phyloP scores from a whole-genome alignment of 2,113 vertebrate species.

The Megaceryle torquata region DNA sequence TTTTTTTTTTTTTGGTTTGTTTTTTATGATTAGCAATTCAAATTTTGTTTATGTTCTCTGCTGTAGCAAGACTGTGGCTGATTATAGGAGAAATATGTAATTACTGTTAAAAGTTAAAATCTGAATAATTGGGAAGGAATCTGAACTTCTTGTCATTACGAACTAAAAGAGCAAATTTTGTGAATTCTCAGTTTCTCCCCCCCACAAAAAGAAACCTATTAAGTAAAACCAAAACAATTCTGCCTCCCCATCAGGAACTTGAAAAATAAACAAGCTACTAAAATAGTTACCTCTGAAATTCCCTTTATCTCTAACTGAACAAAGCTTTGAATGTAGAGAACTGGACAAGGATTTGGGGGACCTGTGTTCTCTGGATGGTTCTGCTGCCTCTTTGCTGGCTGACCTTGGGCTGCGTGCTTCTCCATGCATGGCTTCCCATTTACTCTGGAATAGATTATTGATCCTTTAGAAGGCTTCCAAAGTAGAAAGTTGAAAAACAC shows the following conservation, averaged over 20 bases:
- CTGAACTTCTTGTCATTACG: background rate
- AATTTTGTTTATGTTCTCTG: constrained; percentile 31
- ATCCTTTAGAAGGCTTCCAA: background rate
- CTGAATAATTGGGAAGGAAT: constrained; percentile 38
- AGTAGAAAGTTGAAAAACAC: background rate
- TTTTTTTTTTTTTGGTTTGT: background rate
- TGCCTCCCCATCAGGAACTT: background rate
- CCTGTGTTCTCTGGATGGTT: background rate
- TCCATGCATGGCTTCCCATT: background rate
- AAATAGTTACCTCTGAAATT: background rate
- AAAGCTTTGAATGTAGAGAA: background rate
- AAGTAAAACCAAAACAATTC: background rate
- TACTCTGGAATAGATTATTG: background rate
- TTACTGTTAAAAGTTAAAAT: constrained; percentile 55
- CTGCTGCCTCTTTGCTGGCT: background rate
- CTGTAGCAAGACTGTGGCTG: constrained; percentile 11
- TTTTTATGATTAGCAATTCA: constrained; percentile 48
- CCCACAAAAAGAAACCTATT: background rate
- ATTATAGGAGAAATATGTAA: constrained; percentile 37
- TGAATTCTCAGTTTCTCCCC: background rate
- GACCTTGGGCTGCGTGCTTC: background rate
- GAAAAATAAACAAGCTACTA: background rate
- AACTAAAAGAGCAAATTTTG: background rate
- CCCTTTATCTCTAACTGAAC: background rate
- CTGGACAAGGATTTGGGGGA: background rate